phyloP scores from a whole-genome alignment of 2,113 vertebrate genomes.

The Protomyctophum bolini region DNA sequence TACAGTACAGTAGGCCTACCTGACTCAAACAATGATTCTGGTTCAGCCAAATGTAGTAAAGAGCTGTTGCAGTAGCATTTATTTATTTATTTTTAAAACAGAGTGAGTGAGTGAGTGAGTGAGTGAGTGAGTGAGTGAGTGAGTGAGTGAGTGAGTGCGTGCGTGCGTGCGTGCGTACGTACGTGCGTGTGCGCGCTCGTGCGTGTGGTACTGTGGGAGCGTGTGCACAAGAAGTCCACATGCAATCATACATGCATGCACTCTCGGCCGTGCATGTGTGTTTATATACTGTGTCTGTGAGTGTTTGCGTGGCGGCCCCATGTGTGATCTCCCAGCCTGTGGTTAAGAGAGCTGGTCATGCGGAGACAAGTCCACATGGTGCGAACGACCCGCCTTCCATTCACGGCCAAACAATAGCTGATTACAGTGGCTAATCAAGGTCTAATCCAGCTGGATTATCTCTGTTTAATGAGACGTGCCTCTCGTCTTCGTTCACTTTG shows the following conservation, averaged over 20 bases:
- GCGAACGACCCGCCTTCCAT: not conserved
- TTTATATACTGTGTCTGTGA: not conserved
- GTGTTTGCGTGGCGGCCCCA: not conserved
- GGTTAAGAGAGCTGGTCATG: conserved; percentile 7
- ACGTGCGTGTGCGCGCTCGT: not conserved
- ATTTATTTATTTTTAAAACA: no score
- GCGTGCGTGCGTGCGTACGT: not conserved
- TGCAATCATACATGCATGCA: no score
- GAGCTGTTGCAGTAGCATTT: no score
- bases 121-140: not conserved
- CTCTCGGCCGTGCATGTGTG: not conserved
- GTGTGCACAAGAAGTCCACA: not conserved
- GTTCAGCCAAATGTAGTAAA: no score
- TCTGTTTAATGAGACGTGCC: not conserved
- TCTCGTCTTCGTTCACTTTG: not conserved
- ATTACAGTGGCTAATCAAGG: not conserved
- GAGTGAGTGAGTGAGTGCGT: not conserved
- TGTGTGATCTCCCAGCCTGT: not conserved
- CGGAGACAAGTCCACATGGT: not conserved
- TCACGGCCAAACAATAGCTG: not conserved
- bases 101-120: not conserved
- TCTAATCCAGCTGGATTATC: conserved; percentile 1
- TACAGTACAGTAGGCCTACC: no score
- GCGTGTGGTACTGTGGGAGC: not conserved
- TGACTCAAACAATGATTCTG: no score